Conservation (phyloP, 2,113 vertebrate species). For the Syrmaticus mikado region DNA sequence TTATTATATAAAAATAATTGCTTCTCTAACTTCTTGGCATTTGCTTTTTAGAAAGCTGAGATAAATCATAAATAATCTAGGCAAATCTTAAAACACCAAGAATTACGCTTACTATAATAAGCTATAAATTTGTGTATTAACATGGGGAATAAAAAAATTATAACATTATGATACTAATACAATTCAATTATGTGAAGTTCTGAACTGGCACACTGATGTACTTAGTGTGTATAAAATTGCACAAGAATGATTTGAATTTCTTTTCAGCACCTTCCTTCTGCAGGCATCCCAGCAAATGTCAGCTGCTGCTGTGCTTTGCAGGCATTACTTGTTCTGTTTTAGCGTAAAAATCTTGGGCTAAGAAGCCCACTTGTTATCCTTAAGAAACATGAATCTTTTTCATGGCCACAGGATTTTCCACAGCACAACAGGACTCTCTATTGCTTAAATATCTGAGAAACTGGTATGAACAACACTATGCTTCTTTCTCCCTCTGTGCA, state of each 20-base stretch:
- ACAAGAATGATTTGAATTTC: neutral
- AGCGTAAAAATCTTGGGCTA: neutral
- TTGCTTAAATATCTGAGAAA: neutral
- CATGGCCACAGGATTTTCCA: neutral
- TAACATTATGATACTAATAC: neutral
- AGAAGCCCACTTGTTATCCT: rapidly evolving
- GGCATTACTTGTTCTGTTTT: neutral
- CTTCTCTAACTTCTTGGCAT: neutral
- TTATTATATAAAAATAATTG: neutral
- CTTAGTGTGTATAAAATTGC: neutral
- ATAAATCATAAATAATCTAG: neutral
- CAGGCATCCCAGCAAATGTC: neutral
- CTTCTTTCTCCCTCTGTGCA: neutral
- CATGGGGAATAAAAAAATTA: neutral
- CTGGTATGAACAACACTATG: neutral
- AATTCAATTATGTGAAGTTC: neutral
- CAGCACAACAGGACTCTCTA: neutral
- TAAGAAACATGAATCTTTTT: neutral
- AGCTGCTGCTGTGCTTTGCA: neutral
- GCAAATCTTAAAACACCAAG: neutral
- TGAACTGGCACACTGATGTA: neutral
- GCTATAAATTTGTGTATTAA: neutral
- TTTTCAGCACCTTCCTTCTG: neutral
- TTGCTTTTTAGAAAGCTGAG: neutral
- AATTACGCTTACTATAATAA: neutral